These are phyloP conservation scores for Eira barbara DNA, from an alignment of 2,113 vertebrate species.

Conservation along the genomic window DNA sequence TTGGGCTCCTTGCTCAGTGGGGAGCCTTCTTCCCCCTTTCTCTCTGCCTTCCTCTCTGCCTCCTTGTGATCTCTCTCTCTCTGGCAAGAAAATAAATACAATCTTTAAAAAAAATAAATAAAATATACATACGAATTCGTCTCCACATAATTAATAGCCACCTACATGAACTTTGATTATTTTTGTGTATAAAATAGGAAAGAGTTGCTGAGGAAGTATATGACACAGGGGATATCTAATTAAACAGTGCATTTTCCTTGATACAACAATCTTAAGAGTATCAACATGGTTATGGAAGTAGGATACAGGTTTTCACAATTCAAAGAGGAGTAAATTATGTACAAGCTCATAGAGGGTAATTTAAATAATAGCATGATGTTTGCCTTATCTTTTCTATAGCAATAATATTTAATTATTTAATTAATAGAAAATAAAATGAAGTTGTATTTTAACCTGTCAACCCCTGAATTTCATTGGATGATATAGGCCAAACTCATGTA, in stretches of 20 bases:
- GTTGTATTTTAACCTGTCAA: not conserved
- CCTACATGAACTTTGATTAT: not conserved
- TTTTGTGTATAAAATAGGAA: not conserved
- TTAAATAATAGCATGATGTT: not conserved
- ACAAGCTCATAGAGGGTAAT: not conserved
- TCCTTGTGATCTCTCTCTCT: no score
- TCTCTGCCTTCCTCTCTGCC: no score
- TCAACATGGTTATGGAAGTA: not conserved
- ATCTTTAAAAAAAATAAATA: no score
- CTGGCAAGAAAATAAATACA: no score
- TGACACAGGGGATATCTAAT: not conserved
- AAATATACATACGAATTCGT: not conserved
- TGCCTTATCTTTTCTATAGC: not conserved
- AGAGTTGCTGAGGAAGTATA: not conserved
- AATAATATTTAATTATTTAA: not conserved
- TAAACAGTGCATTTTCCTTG: not conserved
- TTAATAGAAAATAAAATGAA: no score
- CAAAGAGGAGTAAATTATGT: not conserved
- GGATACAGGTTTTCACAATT: not conserved
- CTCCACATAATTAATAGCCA: not conserved
- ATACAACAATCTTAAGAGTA: not conserved
- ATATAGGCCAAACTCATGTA: fast-evolving
- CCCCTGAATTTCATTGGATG: not conserved
- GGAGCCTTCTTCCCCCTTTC: no score
- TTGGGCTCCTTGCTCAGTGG: no score